These are phyloP conservation scores for Myotis planiceps DNA, from an alignment of 2,797 vertebrate species.

Conservation along the genomic window DNA sequence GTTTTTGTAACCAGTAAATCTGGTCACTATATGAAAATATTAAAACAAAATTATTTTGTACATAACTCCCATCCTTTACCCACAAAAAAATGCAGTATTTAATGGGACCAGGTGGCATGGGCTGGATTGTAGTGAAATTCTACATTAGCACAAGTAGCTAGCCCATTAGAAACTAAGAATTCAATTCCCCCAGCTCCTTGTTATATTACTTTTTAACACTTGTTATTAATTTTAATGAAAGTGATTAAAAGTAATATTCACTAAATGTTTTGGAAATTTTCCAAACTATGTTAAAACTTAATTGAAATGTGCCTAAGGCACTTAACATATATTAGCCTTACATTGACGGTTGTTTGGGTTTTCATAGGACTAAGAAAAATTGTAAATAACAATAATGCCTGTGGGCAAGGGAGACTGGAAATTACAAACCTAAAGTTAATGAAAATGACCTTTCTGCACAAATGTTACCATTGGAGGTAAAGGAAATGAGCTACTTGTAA, in stretches of 20 bases:
- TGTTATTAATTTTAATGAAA: constrained; percentile 84
- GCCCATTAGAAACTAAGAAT: constrained; percentile 64
- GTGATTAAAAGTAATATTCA: constrained; percentile 78
- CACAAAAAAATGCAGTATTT: constrained; percentile 21
- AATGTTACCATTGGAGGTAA: constrained; percentile 63
- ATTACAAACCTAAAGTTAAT: constrained; percentile 74
- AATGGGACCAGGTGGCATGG: constrained; percentile 8
- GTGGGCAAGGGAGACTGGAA: constrained; percentile 63
- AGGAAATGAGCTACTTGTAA: constrained; percentile 68
- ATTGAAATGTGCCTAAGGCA: constrained; percentile 76
- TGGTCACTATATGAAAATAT: not conserved
- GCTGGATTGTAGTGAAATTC: constrained; percentile 41
- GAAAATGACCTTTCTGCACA: constrained; percentile 78
- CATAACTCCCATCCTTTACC: not conserved
- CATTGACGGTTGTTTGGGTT: constrained; percentile 78
- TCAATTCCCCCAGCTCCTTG: constrained; percentile 51
- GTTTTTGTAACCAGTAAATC: not conserved
- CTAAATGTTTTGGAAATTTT: constrained; percentile 81
- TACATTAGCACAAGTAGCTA: constrained; percentile 24
- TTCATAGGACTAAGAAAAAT: constrained; percentile 78
- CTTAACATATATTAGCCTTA: constrained; percentile 80
- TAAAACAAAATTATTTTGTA: constrained; percentile 46
- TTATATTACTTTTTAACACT: constrained; percentile 75
- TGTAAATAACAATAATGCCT: constrained; percentile 78
- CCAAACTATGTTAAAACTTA: constrained; percentile 79